These are phyloP conservation scores for Drosophila kanapiae DNA, from an alignment of 1,140 invertebrate genomes.

Conservation along the genomic window DNA sequence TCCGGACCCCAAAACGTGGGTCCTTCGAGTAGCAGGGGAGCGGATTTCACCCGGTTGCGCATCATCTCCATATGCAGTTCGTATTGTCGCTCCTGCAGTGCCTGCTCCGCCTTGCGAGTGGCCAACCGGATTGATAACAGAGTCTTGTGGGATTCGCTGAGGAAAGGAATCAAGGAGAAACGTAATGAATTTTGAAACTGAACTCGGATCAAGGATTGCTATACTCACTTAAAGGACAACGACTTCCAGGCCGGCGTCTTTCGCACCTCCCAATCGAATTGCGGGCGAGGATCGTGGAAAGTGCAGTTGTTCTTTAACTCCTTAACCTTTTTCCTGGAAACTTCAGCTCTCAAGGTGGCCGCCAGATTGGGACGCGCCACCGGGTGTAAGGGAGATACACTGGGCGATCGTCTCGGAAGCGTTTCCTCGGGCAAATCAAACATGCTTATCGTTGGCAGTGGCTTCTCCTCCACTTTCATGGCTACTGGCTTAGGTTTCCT, in stretches of 20 bases:
- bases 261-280: slow-evolving; percentile 80
- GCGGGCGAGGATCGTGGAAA: slow-evolving; percentile 63
- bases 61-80: slow-evolving; percentile 83
- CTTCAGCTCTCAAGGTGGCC: slow-evolving; percentile 77
- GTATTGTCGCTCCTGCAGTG: slow-evolving; percentile 76
- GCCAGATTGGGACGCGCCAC: slow-evolving; percentile 82
- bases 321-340: slow-evolving; percentile 74
- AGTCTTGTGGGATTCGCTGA: slow-evolving; percentile 79
- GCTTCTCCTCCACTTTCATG: slow-evolving; percentile 10
- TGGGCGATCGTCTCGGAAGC: slow-evolving; percentile 27
- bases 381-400: slow-evolving; percentile 76
- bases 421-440: slow-evolving; percentile 39
- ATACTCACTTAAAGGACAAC: slow-evolving; percentile 73
- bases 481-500: slow-evolving; percentile 24
- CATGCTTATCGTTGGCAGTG: slow-evolving; percentile 34
- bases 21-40: slow-evolving; percentile 79
- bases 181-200: neutral
- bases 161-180: neutral
- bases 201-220: neutral
- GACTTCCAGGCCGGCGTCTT: slow-evolving; percentile 84
- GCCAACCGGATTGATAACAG: slow-evolving; percentile 75
- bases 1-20: slow-evolving; percentile 78
- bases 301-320: slow-evolving; percentile 81
- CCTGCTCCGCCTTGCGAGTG: slow-evolving; percentile 83
- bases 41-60: slow-evolving; percentile 80